These are phyloP conservation scores for Beroe forskalii DNA, from an alignment of 37 sponge, comb jelly and placozoan species.

Conservation along the genomic window DNA sequence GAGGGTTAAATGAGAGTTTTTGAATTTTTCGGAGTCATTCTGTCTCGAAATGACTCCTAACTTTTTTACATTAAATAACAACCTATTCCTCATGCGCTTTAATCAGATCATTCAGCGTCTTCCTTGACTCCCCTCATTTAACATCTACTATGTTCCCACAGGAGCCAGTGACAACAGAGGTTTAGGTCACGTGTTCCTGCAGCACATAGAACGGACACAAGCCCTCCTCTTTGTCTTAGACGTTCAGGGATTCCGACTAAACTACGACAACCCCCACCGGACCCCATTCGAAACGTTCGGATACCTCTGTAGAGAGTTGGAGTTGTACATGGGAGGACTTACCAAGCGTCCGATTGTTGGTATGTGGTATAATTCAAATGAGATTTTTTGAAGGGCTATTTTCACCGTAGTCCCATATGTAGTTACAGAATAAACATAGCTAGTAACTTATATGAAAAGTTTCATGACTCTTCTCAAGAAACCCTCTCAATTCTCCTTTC, in stretches of 20 bases:
- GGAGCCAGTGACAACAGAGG: constrained; percentile 78
- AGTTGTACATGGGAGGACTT: constrained; percentile 69
- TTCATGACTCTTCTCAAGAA: background rate
- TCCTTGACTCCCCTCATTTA: too few species aligned
- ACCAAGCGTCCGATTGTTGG: constrained; percentile 62
- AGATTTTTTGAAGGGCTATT: too few species aligned
- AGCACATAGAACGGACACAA: constrained; percentile 79
- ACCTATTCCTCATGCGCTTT: background rate
- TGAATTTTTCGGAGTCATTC: too few species aligned
- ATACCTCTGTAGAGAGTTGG: constrained; percentile 72
- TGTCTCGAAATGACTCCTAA: too few species aligned
- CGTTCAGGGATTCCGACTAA: constrained; percentile 61
- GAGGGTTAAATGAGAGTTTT: too few species aligned
- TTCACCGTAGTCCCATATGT: too few species aligned
- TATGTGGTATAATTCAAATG: too few species aligned
- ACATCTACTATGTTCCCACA: too few species aligned
- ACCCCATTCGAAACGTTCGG: constrained; percentile 65
- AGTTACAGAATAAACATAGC: too few species aligned
- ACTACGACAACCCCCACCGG: background rate
- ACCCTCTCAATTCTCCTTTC: background rate
- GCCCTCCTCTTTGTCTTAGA: constrained; percentile 75
- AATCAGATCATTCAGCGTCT: background rate
- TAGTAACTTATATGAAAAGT: too few species aligned
- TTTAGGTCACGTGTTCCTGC: constrained; percentile 82
- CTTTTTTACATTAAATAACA: too few species aligned